Conservation (phyloP, 2,888 invertebrate species). For the Apamea crenata region DNA sequence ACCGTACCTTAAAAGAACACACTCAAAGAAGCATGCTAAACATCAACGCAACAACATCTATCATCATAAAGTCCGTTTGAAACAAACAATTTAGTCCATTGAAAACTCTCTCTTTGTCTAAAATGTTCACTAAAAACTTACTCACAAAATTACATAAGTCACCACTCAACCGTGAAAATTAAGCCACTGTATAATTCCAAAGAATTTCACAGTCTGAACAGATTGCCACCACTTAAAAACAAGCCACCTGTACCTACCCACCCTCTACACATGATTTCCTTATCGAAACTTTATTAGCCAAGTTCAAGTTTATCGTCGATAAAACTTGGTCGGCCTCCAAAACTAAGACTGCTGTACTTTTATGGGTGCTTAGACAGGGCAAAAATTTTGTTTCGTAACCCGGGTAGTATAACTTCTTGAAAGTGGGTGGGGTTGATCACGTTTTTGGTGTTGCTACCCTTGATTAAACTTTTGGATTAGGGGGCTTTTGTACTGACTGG, state of each 20-base stretch:
- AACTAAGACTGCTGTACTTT: constrained; percentile 39
- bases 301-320: constrained; percentile 39
- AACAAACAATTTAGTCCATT: neutral
- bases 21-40: neutral
- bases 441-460: constrained; percentile 11
- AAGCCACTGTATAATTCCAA: neutral
- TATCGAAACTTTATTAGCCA: constrained; percentile 42
- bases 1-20: neutral
- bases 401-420: neutral
- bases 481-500: neutral
- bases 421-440: constrained; percentile 6
- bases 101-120: neutral
- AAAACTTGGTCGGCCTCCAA: constrained; percentile 33
- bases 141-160: constrained; percentile 1
- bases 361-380: constrained; percentile 29
- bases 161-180: neutral
- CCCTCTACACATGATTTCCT: constrained; percentile 32
- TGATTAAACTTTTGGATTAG: neutral
- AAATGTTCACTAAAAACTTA: neutral
- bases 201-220: constrained; percentile 16
- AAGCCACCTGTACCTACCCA: constrained; percentile 10
- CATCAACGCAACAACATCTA: neutral
- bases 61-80: neutral
- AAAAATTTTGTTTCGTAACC: constrained; percentile 21
- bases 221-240: neutral